Evolutionary conservation across 2,797 vertebrate genomes (phyloP).

Genomic region (Microctenopoma steveboyesi): DNA sequence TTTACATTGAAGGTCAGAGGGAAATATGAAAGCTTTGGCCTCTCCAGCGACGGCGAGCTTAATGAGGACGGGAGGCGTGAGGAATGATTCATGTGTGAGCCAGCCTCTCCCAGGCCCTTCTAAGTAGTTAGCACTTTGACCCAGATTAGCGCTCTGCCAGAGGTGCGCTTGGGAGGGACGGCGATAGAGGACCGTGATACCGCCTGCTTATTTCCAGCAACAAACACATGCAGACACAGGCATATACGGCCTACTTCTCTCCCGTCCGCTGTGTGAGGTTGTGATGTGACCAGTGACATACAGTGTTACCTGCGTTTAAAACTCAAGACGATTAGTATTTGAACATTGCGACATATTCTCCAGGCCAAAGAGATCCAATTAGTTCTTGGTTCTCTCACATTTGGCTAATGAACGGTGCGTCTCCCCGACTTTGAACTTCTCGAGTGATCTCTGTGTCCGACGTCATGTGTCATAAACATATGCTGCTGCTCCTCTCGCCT

Average conservation of each 20-base stretch:
- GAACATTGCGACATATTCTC: constrained; percentile 38
- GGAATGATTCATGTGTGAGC: constrained; percentile 69
- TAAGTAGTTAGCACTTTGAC: constrained; percentile 81
- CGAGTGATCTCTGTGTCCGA: constrained; percentile 37
- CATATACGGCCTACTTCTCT: constrained; percentile 28
- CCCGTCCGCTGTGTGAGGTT: constrained; percentile 32
- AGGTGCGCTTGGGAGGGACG: constrained; percentile 62
- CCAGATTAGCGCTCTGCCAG: constrained; percentile 78
- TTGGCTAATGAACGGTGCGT: constrained; percentile 37
- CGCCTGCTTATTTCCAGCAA: constrained; percentile 51
- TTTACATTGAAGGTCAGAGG: constrained; percentile 61
- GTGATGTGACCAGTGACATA: constrained; percentile 14
- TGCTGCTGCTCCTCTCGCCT: constrained; percentile 52
- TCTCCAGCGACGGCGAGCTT: constrained; percentile 48
- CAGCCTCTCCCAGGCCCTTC: constrained; percentile 70
- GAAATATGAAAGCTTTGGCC: constrained; percentile 40
- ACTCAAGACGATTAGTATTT: constrained; percentile 50
- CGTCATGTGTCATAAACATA: constrained; percentile 68
- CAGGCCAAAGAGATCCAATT: constrained; percentile 53
- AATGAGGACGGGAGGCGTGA: constrained; percentile 67
- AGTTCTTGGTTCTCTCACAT: constrained; percentile 44
- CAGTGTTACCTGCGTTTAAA: constrained; percentile 42
- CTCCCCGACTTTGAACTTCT: constrained; percentile 29
- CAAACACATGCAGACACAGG: constrained; percentile 46
- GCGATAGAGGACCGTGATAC: constrained; percentile 57